These are phyloP conservation scores for Cataglyphis albicans DNA, from an alignment of 2,888 invertebrate species.

Conservation along the genomic window DNA sequence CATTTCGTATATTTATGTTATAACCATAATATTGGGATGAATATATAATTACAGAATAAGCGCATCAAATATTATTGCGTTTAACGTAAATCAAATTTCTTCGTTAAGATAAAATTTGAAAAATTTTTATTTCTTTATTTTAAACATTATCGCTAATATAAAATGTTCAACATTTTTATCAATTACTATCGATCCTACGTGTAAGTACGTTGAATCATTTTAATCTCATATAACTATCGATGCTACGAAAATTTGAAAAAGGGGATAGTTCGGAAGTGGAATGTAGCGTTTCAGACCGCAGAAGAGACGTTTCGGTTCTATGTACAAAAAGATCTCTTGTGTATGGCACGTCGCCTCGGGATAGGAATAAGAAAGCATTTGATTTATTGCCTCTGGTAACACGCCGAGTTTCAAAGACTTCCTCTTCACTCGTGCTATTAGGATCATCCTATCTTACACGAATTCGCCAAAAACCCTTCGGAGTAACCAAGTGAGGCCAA, in stretches of 20 bases:
- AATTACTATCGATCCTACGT: not conserved
- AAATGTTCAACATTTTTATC: not conserved
- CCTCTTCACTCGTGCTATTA: constrained; percentile 29
- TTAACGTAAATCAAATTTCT: not conserved
- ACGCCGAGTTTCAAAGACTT: constrained; percentile 26
- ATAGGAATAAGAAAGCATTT: constrained; percentile 54
- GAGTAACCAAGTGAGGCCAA: constrained; percentile 14
- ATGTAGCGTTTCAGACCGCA: not conserved
- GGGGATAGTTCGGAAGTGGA: constrained; percentile 5
- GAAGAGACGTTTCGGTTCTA: constrained; percentile 25
- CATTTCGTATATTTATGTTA: not conserved
- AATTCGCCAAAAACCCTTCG: constrained; percentile 32
- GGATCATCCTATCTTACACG: constrained; percentile 30
- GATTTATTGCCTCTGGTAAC: constrained; percentile 52
- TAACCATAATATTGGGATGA: constrained; percentile 10
- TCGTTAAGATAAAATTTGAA: not conserved
- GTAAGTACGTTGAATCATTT: not conserved
- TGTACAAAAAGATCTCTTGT: constrained; percentile 32
- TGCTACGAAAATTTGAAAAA: not conserved
- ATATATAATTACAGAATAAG: not conserved
- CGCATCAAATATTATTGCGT: not conserved
- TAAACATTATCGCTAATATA: not conserved
- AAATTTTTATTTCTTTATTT: not conserved
- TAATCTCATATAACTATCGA: not conserved
- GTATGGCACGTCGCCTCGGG: constrained; percentile 48